Evolutionary conservation across 2,888 invertebrate genomes (phyloP).

Genomic region (Caenorhabditis auriculariae): DNA sequence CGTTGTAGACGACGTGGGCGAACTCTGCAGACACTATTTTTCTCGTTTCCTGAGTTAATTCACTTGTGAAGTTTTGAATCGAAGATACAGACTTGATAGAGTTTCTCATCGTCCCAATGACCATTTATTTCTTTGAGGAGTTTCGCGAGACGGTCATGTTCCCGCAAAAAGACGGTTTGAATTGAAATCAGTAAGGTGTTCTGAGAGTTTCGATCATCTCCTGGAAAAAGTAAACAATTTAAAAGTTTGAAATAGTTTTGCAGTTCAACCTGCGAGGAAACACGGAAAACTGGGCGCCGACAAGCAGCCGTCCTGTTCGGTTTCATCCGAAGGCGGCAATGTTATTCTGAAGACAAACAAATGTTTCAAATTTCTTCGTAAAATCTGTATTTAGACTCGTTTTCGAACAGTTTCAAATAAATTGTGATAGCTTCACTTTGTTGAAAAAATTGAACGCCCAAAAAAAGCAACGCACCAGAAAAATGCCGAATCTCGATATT

Average conservation of each 20-base stretch:
- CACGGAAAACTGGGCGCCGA: conserved; percentile 36
- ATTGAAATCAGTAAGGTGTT: conserved; percentile 57
- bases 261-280: conserved; percentile 42
- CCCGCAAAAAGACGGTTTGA: conserved; percentile 59
- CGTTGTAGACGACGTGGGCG: conserved; percentile 67
- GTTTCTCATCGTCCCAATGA: conserved; percentile 64
- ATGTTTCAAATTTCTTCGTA: not conserved
- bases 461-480: no score
- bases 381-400: not conserved
- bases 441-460: no score
- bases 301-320: conserved; percentile 70
- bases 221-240: conserved; percentile 37
- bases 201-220: conserved; percentile 60
- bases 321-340: conserved; percentile 62
- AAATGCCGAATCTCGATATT: no score
- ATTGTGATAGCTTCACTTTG: conserved; percentile 10
- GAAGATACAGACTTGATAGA: conserved; percentile 54
- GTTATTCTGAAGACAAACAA: conserved; percentile 20
- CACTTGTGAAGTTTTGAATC: not conserved
- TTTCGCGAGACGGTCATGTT: conserved; percentile 60
- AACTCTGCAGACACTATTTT: conserved; percentile 67
- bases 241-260: no score
- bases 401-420: conserved; percentile 2
- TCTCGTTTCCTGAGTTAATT: conserved; percentile 62
- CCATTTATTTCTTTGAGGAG: conserved; percentile 53